phyloP scores from a whole-genome alignment of 2,888 invertebrate species.

The Drosophila antonietae region DNA sequence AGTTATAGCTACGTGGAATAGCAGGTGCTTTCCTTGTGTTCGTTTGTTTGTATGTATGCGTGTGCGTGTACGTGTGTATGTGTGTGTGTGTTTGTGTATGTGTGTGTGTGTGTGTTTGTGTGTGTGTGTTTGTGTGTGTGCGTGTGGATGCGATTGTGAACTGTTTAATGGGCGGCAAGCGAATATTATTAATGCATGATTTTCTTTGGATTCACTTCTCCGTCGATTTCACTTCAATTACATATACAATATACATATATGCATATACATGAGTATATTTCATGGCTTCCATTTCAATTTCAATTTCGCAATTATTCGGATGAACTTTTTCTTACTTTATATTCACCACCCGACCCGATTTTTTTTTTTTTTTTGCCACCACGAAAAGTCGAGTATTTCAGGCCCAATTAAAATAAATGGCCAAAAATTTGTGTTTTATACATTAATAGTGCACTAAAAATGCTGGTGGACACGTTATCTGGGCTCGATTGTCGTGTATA shows the following conservation, averaged over 20 bases:
- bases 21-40: conserved; percentile 21
- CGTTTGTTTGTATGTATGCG: neutral
- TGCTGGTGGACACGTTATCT: conserved; percentile 22
- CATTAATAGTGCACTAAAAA: conserved; percentile 17
- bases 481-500: conserved; percentile 13
- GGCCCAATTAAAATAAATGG: conserved; percentile 22
- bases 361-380: conserved; percentile 54
- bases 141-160: conserved; percentile 2
- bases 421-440: conserved; percentile 12
- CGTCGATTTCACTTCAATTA: conserved; percentile 37
- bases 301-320: conserved; percentile 47
- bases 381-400: conserved; percentile 57
- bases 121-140: neutral
- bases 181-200: conserved; percentile 22
- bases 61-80: neutral
- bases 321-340: conserved; percentile 62
- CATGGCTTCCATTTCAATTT: conserved; percentile 25
- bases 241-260: neutral
- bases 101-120: neutral
- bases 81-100: neutral
- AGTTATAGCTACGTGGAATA: conserved; percentile 6
- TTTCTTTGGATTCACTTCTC: conserved; percentile 25
- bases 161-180: conserved; percentile 16
- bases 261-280: conserved; percentile 11
- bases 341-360: conserved; percentile 77